phyloP scores from a whole-genome alignment of 2,797 vertebrate genomes.

The Toxotes lorentzi region DNA sequence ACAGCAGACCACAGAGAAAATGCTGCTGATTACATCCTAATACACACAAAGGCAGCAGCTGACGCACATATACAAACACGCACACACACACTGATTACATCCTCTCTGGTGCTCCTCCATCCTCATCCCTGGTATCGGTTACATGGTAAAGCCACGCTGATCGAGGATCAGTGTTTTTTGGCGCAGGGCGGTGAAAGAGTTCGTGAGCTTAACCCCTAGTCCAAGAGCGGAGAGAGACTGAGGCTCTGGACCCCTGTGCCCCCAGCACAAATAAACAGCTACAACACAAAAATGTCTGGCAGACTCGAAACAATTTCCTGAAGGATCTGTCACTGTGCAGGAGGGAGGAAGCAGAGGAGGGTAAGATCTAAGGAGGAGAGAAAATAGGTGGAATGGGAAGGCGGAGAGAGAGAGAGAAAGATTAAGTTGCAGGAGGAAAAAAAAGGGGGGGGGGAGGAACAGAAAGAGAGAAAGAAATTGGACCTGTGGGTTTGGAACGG shows the following conservation, averaged over 20 bases:
- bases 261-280: constrained; percentile 81
- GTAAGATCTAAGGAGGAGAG: constrained; percentile 57
- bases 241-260: constrained; percentile 41
- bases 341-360: constrained; percentile 47
- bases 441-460: constrained; percentile 6
- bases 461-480: constrained; percentile 54
- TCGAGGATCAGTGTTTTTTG: constrained; percentile 75
- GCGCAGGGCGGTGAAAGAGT: constrained; percentile 56
- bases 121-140: constrained; percentile 75
- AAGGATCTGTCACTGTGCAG: constrained; percentile 79
- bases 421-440: constrained; percentile 66
- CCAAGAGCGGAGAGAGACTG: constrained; percentile 39
- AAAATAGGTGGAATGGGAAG: constrained; percentile 65
- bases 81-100: constrained; percentile 72
- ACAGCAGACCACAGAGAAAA: constrained; percentile 77
- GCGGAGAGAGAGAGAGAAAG: constrained; percentile 53
- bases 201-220: constrained; percentile 75
- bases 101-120: constrained; percentile 69
- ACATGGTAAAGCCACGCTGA: constrained; percentile 73
- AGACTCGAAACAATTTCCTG: constrained; percentile 83
- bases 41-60: constrained; percentile 73
- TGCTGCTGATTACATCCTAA: constrained; percentile 81
- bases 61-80: constrained; percentile 53
- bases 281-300: constrained; percentile 78
- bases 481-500: constrained; percentile 57